Base-by-base conservation (phyloP, 1,140 invertebrate species). In the Platyscapa corneri region DNA sequence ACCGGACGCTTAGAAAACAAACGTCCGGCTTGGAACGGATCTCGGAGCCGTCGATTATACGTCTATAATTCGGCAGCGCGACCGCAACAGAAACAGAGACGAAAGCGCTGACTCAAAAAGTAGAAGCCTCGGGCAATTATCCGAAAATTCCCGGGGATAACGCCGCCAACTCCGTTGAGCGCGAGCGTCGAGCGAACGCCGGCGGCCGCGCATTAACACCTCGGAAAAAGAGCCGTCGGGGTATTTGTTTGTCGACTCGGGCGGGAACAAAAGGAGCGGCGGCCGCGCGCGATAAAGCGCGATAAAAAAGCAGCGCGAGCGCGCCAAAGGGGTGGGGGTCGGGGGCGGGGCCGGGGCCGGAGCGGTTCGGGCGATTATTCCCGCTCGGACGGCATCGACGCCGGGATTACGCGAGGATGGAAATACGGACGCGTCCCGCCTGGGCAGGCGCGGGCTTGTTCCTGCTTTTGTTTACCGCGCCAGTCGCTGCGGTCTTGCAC, bases 331-430 rank as follows among this genome's bases (percentile, higher is more conserved):
- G 2, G 39, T 5, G 37, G 37, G 10, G 37, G 34, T 27, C 3
- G 6, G 14, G 6, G 67, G 2, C 8, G 49, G 49, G 16, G 2
- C 2, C 8, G 49, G 42, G 12, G 12, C 42, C 42, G 7, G 49
- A 46, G 42, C 42, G 75, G 75, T 46, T 37, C 67, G 46, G n/a
- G 5, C 70, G 81, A 82, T 82, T 60, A 75, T 75, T 64, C 70
- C 34, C 70, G 49, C 42, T 46, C 42, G 5, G 5, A 18, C 49
- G 16, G 49, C 18, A 46, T 16, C 49, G 49, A 18, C 18, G 16
- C 10, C 49, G 10, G 70, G 34, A 34, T 64, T 37, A 64, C 81
- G n/a, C 42, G 34, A 23, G 39, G 34, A 27, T 30, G 60, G 2
- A 46, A 46, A 46, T 46, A 5, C 42, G 5, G 5, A 12, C 12